A percentile compares a stretch with the other conserved stretches of the same genome.
Conservation (phyloP, 64 coral and sea anemone species). For the Actinia tenebrosa region DNA sequence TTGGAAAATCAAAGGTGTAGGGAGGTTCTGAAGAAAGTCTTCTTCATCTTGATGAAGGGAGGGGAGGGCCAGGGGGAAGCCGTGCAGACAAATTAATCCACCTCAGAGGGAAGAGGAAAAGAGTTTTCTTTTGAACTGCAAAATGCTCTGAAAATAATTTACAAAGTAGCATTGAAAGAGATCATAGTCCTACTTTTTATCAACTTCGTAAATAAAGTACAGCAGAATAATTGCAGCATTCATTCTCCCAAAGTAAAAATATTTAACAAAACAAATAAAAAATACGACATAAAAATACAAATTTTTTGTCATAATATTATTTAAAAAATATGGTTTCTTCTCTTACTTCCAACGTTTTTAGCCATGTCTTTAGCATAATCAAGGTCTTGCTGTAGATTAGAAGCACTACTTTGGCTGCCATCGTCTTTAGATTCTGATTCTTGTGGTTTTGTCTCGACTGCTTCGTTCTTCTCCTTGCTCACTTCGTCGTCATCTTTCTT, state of each 20-base stretch:
- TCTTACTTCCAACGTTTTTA: constrained; percentile 99
- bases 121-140: too few relatives aligned
- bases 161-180: too few relatives aligned
- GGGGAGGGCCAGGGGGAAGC: too few relatives aligned
- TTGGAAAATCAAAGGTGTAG: background rate
- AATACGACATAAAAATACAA: constrained; percentile 1
- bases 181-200: background rate
- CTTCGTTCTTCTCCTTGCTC: background rate
- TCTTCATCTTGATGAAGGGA: too few relatives aligned
- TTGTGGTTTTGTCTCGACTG: background rate
- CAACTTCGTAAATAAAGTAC: background rate
- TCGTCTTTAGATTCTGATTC: background rate
- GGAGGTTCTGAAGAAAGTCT: too few relatives aligned
- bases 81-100: too few relatives aligned
- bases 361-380: constrained; percentile 95
- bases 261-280: background rate
- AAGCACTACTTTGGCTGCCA: background rate
- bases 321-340: background rate
- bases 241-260: background rate
- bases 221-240: background rate
- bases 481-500: constrained; percentile 6
- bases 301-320: background rate
- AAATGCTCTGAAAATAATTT: too few relatives aligned
- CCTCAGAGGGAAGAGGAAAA: too few relatives aligned
- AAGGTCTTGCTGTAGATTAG: constrained; percentile 27